phyloP scores from a whole-genome alignment of 2,797 vertebrate species.

The Xerus rutilus region DNA sequence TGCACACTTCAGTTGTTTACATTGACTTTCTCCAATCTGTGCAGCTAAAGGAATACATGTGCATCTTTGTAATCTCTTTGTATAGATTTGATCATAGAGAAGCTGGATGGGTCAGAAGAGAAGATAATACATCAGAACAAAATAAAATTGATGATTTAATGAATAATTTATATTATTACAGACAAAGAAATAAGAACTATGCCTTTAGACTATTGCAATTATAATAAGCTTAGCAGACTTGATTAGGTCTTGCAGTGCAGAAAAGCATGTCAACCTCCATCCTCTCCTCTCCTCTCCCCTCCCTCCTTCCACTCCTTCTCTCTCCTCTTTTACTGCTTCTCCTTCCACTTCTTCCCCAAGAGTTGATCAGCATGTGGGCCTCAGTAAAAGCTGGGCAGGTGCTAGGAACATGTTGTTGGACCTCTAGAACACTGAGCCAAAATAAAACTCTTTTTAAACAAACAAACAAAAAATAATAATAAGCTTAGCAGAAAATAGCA shows the following conservation, averaged over 20 bases:
- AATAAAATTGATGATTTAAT: neutral
- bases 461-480: neutral
- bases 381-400: neutral
- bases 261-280: neutral
- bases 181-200: neutral
- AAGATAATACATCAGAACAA: neutral
- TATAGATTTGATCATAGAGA: neutral
- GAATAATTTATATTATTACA: neutral
- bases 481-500: neutral
- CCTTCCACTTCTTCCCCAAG: neutral
- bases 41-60: neutral
- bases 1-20: neutral
- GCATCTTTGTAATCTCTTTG: neutral
- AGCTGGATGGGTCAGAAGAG: neutral
- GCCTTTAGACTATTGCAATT: slow-evolving; percentile 1
- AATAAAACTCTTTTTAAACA: neutral
- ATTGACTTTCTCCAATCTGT: neutral
- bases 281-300: neutral
- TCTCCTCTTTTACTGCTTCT: neutral
- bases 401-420: too few species aligned
- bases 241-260: neutral
- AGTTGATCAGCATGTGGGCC: neutral
- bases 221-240: neutral
- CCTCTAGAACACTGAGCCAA: neutral
- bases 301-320: neutral